Evolutionary conservation across 92 coral and sea anemone genomes (phyloP), one percentile per base, ranked within the genome.

Genomic region (Actinernus sp.): DNA sequence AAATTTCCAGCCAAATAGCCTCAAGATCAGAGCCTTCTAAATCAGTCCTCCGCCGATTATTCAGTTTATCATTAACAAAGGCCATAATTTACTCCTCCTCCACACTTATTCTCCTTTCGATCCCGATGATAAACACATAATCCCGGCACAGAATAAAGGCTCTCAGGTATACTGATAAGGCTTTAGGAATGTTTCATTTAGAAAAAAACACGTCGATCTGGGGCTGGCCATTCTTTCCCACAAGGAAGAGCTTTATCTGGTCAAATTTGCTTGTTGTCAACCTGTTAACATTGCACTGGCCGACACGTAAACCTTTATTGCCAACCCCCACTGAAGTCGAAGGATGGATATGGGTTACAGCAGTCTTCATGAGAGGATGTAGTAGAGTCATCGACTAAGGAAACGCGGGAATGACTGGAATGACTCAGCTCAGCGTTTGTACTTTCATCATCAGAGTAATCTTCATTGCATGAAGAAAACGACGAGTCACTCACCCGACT

Each of bases 51-150:
- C 86, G 24, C 11, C 25, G 51, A 18, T 37, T 33, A 2, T 66
- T 57, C 57, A 80, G 34, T 26, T 71, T 53, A 54, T 71, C 64
- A 43, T 34, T 62, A 18, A 80, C 31, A 47, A 37, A 62, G 3
- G 50, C 81, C 67, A 81, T 33, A 4, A 72, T n/a, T n/a, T n/a
- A n/a, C 43, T 58, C 87, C 86, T 6, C 58, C 58, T 38, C 65
- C 55, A 2, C 68, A 54, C 40, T 63, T 57, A 31, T 45, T 66
- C 23, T 45, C 47, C 52, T 57, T 36, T 32, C 81, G 38, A 33
- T 71, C 87, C 29, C 51, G 17, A 27, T 81, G 68, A 43, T 29
- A 57, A 21, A 71, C 31, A 34, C 54, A 27, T 51, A 71, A 80
- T 0, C 87, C 81, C 26, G 73, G 77, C n/a, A n/a, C n/a, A n/a